Base-by-base conservation (phyloP, 2,888 invertebrate species). In the Oligia latruncula region DNA sequence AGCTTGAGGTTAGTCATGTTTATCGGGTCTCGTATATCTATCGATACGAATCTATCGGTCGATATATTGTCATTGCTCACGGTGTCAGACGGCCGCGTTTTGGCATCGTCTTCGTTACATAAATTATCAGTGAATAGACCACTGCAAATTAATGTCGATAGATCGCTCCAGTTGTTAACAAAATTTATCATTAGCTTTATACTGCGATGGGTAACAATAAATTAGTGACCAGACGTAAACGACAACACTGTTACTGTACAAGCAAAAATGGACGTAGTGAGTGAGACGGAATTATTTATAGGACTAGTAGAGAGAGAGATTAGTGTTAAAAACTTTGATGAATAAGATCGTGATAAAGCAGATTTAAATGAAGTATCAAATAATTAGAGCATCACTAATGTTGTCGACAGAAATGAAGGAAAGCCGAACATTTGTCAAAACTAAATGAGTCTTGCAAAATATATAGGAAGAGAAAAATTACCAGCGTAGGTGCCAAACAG, bases 51-150 rank as follows among this genome's bases (percentile, higher is more conserved):
- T 81, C 73, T 90, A 91, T 91, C 82, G 87, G 89, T 90, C 90
- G 91, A 90, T 91, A 85, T 89, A 88, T 88, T 86, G 86, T 82
- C 77, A 84, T 90, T 85, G 83, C 88, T 87, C 86, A 86, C 77
- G 83, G 82, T 85, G 89, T 89, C 88, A 87, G 85, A 77, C 84
- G 80, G 86, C 89, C 87, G 88, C 84, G 85, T 89, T 90, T 92
- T 92, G 92, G 92, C 92, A 90, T 89, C 91, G 86, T 81, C 76
- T 83, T 77, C 68, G 81, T 67, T 64, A 76, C 83, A 88, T 91
- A 91, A 91, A 91, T 92, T 91, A 91, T 89, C 85, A 83, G 81
- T 71, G 83, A 89, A 89, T 87, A 86, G 86, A 87, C 80, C 79
- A 74, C 74, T 81, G 74, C 80, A 77, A 83, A 89, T 88, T 85